Base-by-base conservation (phyloP, 2,888 invertebrate genomes). In the Coelinius sp. region DNA sequence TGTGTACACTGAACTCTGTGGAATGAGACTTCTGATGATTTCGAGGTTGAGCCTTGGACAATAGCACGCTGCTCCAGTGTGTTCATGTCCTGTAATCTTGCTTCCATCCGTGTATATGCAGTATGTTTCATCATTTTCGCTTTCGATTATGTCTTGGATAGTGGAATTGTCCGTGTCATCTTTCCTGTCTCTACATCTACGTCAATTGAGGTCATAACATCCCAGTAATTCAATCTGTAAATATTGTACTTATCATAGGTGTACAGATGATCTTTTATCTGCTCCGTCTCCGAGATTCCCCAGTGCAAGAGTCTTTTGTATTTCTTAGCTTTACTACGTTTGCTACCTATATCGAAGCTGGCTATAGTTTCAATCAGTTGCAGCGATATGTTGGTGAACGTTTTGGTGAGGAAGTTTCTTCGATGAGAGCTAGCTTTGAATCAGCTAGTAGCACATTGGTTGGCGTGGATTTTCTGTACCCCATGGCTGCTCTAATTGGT, bases 361-460 rank as follows among this genome's bases (percentile, higher is more conserved):
- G 12, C 8, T 17, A 31, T 17, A 0, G 17, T 27, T 1, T 14
- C n/a, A 2, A 12, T 56, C 14, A 17, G 14, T 2, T 14, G 31
- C 1, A 56, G 12, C 2, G 27, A 27, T 25, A 1, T 27, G 7
- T 56, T 56, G 69, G 71, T 12, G 71, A 44, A 0, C 63, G 68
- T 17, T 67, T 68, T 71, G 31, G 65, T 63, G 68, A 75, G 4
- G 71, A 44, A 65, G 22, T 65, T 71, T 20, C 63, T 8, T 24
- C 5, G 6, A 71, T 52, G 4, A 53, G 35, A 17, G 56, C 4
- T 7, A 56, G 27, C n/a, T 56, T 56, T 3, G 56, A 56, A n/a
- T 56, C 56, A 2, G 31, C 56, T 14, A 56, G n/a, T 1, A 56
- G n/a, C 5, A 56, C 14, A 8, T 56, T 56, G 4, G 56, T 31